A percentile compares a stretch with the other conserved stretches of the same genome.
Conservation (phyloP, 2,113 vertebrate species). For the Rafetus swinhoei region DNA sequence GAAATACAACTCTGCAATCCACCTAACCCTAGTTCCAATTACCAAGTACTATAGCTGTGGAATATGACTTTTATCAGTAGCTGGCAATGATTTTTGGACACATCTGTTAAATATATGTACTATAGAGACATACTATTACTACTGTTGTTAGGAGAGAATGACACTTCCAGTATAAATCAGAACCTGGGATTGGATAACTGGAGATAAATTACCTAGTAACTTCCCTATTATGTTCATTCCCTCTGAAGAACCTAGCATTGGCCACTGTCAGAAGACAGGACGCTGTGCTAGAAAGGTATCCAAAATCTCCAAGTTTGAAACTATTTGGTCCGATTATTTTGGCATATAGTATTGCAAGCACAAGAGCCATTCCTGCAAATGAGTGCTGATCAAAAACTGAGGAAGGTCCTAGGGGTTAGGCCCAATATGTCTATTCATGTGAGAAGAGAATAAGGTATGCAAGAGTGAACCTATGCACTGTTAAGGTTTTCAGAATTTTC, state of each 20-base stretch:
- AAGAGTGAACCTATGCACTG: background rate
- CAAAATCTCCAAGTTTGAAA: background rate
- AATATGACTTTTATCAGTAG: conserved; percentile 16
- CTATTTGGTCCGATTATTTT: background rate
- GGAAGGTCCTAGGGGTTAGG: background rate
- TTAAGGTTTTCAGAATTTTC: background rate
- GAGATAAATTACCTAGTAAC: background rate
- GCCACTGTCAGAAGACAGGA: background rate
- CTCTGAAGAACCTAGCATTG: background rate
- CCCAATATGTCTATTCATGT: background rate
- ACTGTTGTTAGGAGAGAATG: background rate
- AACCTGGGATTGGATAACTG: background rate
- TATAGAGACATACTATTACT: background rate
- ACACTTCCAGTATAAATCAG: background rate
- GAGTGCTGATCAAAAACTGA: background rate
- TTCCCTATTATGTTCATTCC: background rate
- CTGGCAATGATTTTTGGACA: conserved; percentile 17
- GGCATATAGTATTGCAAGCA: background rate
- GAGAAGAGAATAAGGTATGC: background rate
- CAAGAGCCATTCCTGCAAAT: background rate
- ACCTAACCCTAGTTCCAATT: accelerated
- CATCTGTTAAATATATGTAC: conserved; percentile 7
- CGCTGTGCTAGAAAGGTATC: background rate
- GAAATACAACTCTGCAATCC: background rate
- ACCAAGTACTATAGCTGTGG: background rate